Evolutionary conservation across 37 sponge, comb jelly and placozoan genomes (phyloP), one percentile per base, ranked within the genome.

Genomic region (Aphrocallistes beatrix): DNA sequence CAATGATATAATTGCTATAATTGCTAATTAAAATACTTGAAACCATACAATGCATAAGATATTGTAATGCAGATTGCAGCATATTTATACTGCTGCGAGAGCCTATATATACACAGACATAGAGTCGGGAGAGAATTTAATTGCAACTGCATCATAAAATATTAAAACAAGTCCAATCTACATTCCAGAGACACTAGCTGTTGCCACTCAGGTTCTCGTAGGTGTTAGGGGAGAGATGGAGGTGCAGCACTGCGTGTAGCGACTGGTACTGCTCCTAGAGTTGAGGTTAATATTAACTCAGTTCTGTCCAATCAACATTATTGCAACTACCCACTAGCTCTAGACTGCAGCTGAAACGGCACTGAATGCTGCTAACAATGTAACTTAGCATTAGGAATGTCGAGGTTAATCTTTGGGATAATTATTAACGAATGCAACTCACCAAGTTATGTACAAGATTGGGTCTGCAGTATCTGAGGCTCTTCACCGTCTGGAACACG

Each of bases 391-490:
- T n/a, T n/a, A n/a, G n/a, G n/a, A n/a, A n/a, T n/a, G n/a, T n/a
- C n/a, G n/a, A n/a, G n/a, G n/a, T n/a, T n/a, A n/a, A n/a, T n/a
- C n/a, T n/a, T n/a, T n/a, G n/a, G n/a, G n/a, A n/a, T n/a, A n/a
- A n/a, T n/a, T n/a, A n/a, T n/a, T n/a, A n/a, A n/a, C n/a, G n/a
- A 19, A 60, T 60, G 34, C 75, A 47, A 60, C 75, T 60, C 21
- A 60, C 75, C 75, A 60, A 28, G 21, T 1, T 60, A 60, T 60
- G 8, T 13, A 60, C 75, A 19, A 60, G 10, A 8, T 30, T 60
- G 6, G 75, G 75, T 60, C 75, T 60, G 75, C 75, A 60, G n/a
- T 60, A 60, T 28, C 75, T 60, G 32, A 60, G 75, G n/a, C 32
- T 6, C 75, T 60, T 60, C 6, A 60, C 75, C 25, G n/a, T 13